Conservation (phyloP, 2,888 invertebrate genomes). For the Julus scanicus region DNA sequence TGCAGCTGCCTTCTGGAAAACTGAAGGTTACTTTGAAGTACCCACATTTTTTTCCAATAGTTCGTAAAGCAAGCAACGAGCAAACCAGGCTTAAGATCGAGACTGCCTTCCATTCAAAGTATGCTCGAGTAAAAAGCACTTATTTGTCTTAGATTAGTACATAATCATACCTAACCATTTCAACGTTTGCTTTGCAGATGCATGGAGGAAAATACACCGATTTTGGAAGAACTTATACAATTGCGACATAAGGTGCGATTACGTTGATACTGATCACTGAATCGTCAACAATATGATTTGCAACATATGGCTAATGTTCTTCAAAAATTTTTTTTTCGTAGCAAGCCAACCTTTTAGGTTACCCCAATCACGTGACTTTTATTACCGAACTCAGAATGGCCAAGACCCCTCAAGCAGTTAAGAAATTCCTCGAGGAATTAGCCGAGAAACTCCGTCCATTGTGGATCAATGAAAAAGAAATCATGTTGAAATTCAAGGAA, state of each 20-base stretch:
- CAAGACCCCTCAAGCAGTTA: slow-evolving; percentile 66
- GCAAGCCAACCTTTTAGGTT: slow-evolving; percentile 68
- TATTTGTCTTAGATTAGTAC: background rate
- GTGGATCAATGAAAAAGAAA: slow-evolving; percentile 65
- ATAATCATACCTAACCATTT: background rate
- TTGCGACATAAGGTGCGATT: slow-evolving; percentile 66
- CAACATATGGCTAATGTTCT: background rate
- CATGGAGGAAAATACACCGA: slow-evolving; percentile 66
- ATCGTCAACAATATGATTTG: slow-evolving; percentile 5
- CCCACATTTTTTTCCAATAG: slow-evolving; percentile 69
- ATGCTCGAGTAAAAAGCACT: background rate
- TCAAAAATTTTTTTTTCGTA: slow-evolving; percentile 58
- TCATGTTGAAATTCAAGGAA: slow-evolving; percentile 67
- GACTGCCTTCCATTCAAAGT: slow-evolving; percentile 67
- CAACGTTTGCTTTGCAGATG: slow-evolving; percentile 63
- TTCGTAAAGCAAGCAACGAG: slow-evolving; percentile 67
- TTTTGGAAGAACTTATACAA: slow-evolving; percentile 67
- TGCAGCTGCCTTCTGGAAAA: slow-evolving; percentile 65
- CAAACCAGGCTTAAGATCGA: slow-evolving; percentile 66
- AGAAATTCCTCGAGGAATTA: slow-evolving; percentile 66
- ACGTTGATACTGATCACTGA: background rate
- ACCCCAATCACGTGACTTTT: slow-evolving; percentile 67
- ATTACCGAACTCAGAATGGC: slow-evolving; percentile 69
- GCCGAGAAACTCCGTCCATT: slow-evolving; percentile 66
- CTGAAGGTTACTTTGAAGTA: slow-evolving; percentile 68